A percentile compares a stretch with the other conserved stretches of the same genome.
These are phyloP conservation scores for Cryptocephalus moraei DNA, from an alignment of 2,888 invertebrate genomes.

Conservation along the genomic window DNA sequence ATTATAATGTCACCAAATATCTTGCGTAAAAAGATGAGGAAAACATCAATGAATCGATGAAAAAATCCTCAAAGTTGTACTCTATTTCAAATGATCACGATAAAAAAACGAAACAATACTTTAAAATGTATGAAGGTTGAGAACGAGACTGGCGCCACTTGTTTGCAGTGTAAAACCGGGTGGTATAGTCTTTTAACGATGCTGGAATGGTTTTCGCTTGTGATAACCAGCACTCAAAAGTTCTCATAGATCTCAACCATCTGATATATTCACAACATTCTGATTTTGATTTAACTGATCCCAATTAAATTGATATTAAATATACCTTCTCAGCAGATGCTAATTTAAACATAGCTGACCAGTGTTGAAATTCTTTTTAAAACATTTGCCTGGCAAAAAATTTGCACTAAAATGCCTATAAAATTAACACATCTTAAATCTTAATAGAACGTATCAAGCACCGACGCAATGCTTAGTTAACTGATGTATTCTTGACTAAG, in stretches of 20 bases:
- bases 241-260: neutral
- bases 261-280: neutral
- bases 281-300: neutral
- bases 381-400: no score
- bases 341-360: neutral
- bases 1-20: neutral
- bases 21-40: neutral
- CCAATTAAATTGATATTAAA: neutral
- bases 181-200: neutral
- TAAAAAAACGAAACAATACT: no score
- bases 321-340: neutral
- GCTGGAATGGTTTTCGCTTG: neutral
- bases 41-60: neutral
- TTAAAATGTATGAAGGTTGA: neutral
- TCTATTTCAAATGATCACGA: neutral
- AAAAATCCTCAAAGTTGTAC: neutral
- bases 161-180: no score
- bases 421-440: no score
- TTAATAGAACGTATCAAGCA: no score
- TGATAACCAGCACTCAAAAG: neutral
- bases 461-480: no score
- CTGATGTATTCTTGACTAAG: no score
- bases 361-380: no score
- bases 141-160: neutral
- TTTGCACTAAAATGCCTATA: no score